phyloP scores from a whole-genome alignment of 2,797 vertebrate genomes.

The Bovichtus diacanthus region DNA sequence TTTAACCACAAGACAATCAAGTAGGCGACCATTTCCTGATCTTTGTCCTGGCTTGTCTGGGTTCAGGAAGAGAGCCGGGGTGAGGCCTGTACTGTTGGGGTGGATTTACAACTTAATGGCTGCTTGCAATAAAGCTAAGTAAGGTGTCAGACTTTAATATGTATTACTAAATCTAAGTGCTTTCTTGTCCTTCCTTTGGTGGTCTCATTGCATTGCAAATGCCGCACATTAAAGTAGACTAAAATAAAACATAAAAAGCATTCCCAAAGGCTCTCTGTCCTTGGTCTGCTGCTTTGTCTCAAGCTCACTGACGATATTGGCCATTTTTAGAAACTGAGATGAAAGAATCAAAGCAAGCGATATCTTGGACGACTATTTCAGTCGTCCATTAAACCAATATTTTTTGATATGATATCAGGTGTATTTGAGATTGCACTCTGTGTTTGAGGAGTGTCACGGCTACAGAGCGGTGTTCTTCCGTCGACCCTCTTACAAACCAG shows the following conservation, averaged over 20 bases:
- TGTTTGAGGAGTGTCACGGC: slow-evolving; percentile 48
- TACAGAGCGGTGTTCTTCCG: slow-evolving; percentile 13
- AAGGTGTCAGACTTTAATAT: slow-evolving; percentile 26
- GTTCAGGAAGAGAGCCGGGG: slow-evolving; percentile 34
- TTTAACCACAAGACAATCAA: slow-evolving; percentile 61
- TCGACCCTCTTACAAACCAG: slow-evolving; percentile 47
- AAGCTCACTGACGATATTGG: slow-evolving; percentile 43
- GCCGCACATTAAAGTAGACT: slow-evolving; percentile 11
- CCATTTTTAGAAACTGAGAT: slow-evolving; percentile 63
- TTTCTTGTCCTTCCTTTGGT: slow-evolving; percentile 22
- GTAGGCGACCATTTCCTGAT: slow-evolving; percentile 61
- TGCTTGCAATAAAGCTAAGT: slow-evolving; percentile 35
- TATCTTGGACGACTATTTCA: slow-evolving; percentile 61
- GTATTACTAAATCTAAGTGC: slow-evolving; percentile 32
- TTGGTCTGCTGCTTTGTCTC: slow-evolving; percentile 60
- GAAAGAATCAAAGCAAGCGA: slow-evolving; percentile 50
- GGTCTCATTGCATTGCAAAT: slow-evolving; percentile 34
- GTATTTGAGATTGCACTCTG: slow-evolving; percentile 63
- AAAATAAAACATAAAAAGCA: slow-evolving; percentile 51
- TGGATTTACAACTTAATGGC: slow-evolving; percentile 36
- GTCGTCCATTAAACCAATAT: slow-evolving; percentile 63
- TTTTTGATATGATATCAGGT: slow-evolving; percentile 77
- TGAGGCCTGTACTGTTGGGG: slow-evolving; percentile 10
- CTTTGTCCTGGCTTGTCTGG: slow-evolving; percentile 68
- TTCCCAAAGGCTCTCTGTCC: slow-evolving; percentile 38